Percentiles rank a stretch among this genome's conserved stretches.
phyloP scores from a whole-genome alignment of 2,113 vertebrate species.

The Antigone vipio region DNA sequence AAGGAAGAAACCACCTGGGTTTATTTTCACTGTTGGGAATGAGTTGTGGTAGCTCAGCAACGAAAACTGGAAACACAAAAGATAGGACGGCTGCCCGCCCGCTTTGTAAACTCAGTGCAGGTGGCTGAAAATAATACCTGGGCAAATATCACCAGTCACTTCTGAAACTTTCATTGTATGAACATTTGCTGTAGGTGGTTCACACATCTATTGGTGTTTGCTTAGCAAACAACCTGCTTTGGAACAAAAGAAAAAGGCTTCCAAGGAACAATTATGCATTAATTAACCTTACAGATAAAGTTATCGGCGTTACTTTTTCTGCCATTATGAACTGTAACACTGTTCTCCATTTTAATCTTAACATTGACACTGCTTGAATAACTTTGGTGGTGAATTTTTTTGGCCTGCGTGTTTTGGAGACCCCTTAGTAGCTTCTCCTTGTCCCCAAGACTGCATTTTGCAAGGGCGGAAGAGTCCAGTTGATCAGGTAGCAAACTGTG shows the following conservation, averaged over 20 bases:
- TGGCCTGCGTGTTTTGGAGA: neutral
- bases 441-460: neutral
- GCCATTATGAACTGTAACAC: neutral
- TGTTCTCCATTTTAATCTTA: neutral
- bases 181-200: slow-evolving; percentile 71
- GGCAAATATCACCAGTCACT: slow-evolving; percentile 64
- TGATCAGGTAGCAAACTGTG: neutral
- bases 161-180: slow-evolving; percentile 57
- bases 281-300: slow-evolving; percentile 32
- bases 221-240: slow-evolving; percentile 63
- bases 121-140: slow-evolving; percentile 67
- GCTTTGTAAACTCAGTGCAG: slow-evolving; percentile 71
- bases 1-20: neutral
- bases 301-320: neutral
- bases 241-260: slow-evolving; percentile 28
- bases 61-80: slow-evolving; percentile 33
- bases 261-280: neutral
- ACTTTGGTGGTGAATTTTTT: neutral
- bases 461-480: neutral
- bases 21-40: slow-evolving; percentile 2
- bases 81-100: slow-evolving; percentile 49
- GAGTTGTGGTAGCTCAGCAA: slow-evolving; percentile 33
- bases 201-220: slow-evolving; percentile 32
- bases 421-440: neutral
- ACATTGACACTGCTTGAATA: neutral